These are phyloP conservation scores for Epinotia brunnichana DNA, from an alignment of 2,888 invertebrate species.

Conservation along the genomic window DNA sequence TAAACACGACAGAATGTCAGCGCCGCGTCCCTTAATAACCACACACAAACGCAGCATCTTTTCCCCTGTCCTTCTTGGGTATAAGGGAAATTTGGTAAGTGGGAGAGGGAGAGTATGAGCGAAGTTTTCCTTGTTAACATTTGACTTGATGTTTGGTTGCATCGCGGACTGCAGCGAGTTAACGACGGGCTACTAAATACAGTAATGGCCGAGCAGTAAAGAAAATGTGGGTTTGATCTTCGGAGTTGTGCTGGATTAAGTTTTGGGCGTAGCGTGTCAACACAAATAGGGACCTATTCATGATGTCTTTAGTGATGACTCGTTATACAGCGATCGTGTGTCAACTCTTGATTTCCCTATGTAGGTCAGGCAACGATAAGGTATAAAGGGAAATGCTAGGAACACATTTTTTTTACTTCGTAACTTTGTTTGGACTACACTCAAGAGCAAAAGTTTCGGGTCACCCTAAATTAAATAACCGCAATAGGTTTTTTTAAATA, in stretches of 20 bases:
- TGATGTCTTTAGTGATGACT: background rate
- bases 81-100: background rate
- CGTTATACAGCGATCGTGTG: background rate
- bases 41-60: background rate
- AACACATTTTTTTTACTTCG: too few relatives aligned
- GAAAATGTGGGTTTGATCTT: constrained; percentile 6
- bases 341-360: too few relatives aligned
- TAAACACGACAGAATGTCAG: background rate
- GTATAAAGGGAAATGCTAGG: too few relatives aligned
- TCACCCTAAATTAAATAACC: too few relatives aligned
- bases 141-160: background rate
- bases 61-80: background rate
- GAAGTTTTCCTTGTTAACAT: background rate
- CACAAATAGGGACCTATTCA: background rate
- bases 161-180: constrained; percentile 6
- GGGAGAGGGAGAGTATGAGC: background rate
- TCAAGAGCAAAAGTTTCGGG: too few relatives aligned
- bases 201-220: background rate
- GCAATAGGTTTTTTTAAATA: too few relatives aligned
- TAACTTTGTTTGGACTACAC: too few relatives aligned
- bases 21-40: background rate
- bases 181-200: constrained; percentile 4
- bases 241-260: background rate
- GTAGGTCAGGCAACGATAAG: too few relatives aligned
- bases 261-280: background rate